Percentiles rank a stretch among this genome's conserved stretches.
These are phyloP conservation scores for Drosophila percnosoma DNA, from an alignment of 2,888 invertebrate species.

Conservation along the genomic window DNA sequence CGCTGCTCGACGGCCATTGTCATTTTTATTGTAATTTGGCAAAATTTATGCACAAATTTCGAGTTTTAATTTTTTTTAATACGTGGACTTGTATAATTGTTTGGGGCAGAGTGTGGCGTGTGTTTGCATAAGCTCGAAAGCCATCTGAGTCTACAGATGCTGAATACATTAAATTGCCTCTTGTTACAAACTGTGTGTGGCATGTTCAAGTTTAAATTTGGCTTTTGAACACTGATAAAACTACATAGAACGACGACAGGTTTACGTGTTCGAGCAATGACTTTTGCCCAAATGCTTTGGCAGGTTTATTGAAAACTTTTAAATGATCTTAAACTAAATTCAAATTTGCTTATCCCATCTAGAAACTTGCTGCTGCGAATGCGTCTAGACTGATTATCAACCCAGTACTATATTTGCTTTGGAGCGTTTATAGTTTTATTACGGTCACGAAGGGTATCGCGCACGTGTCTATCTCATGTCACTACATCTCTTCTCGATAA, in stretches of 20 bases:
- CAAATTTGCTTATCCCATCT: background rate
- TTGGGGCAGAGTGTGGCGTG: conserved; percentile 1
- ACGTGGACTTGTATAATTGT: conserved; percentile 58
- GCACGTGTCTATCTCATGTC: background rate
- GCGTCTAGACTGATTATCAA: background rate
- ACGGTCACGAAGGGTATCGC: background rate
- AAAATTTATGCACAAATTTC: conserved; percentile 68
- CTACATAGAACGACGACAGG: no score
- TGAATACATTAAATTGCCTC: background rate
- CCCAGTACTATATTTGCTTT: background rate
- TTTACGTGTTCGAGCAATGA: no score
- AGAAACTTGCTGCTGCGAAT: background rate
- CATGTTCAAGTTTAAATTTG: background rate
- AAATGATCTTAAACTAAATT: background rate
- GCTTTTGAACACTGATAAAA: no score
- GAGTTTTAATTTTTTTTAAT: conserved; percentile 22
- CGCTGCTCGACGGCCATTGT: conserved; percentile 45
- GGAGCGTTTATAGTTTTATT: background rate
- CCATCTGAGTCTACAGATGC: conserved; percentile 2
- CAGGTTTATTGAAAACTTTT: background rate
- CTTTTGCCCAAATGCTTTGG: background rate
- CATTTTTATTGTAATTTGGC: conserved; percentile 65
- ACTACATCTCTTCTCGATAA: background rate
- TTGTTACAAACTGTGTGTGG: background rate
- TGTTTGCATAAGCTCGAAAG: conserved; percentile 30